These are phyloP conservation scores for Dicentrarchus labrax DNA, from an alignment of 2,113 vertebrate species.

Conservation along the genomic window DNA sequence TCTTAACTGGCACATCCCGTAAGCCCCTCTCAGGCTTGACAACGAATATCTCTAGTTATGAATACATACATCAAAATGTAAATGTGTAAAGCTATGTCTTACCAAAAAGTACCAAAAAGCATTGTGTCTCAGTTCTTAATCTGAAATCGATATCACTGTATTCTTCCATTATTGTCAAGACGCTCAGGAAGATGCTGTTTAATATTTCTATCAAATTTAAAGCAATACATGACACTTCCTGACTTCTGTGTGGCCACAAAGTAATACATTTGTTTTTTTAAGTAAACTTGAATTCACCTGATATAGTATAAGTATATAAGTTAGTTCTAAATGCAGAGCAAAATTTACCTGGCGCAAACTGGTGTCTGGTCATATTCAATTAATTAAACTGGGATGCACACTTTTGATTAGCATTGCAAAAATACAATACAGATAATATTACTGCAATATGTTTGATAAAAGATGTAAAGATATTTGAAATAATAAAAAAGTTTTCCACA, in stretches of 20 bases:
- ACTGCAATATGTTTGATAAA: neutral
- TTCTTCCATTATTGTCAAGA: neutral
- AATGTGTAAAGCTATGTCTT: neutral
- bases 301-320: neutral
- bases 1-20: neutral
- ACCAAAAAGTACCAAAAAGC: neutral
- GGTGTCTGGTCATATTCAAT: neutral
- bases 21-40: neutral
- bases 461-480: neutral
- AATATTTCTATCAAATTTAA: neutral
- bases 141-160: no score
- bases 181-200: neutral
- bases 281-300: neutral
- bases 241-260: neutral
- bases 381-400: neutral
- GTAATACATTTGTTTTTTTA: neutral
- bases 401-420: neutral
- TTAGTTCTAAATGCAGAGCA: no score
- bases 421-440: neutral
- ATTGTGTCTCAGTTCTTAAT: neutral
- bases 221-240: neutral
- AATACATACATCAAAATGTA: neutral
- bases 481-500: neutral
- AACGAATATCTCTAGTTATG: neutral
- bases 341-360: no score